These are phyloP conservation scores for Mustela nigripes DNA, from an alignment of 2,113 vertebrate species.

Conservation along the genomic window DNA sequence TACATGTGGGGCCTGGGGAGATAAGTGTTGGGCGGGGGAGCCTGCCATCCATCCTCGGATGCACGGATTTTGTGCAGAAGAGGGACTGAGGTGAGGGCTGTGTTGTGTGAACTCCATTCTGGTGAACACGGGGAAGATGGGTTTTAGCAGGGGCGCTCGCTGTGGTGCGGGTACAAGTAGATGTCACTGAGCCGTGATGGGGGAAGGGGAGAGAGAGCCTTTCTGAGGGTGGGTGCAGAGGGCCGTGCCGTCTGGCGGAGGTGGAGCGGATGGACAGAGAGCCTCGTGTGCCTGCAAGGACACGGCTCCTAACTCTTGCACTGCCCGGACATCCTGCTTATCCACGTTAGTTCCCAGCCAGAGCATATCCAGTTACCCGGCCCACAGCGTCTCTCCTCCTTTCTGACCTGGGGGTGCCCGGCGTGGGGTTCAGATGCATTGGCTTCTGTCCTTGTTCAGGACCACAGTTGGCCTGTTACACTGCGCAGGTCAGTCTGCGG, in stretches of 20 bases:
- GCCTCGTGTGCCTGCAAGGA: fast-evolving
- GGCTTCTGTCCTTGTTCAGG: not conserved
- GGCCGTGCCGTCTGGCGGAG: not conserved
- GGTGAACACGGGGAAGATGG: not conserved
- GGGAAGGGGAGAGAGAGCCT: not conserved
- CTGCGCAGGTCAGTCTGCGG: not conserved
- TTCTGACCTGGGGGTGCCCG: not conserved
- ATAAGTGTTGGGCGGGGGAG: not conserved
- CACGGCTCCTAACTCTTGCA: not conserved
- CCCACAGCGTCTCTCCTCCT: not conserved
- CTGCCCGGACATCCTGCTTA: not conserved
- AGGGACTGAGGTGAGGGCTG: not conserved
- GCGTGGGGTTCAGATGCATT: not conserved
- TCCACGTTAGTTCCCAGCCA: not conserved
- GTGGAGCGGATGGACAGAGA: not conserved
- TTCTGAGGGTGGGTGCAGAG: not conserved
- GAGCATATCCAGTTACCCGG: fast-evolving
- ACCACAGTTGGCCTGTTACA: not conserved
- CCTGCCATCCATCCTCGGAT: too few species aligned
- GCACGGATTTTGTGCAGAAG: not conserved
- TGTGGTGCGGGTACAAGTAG: not conserved
- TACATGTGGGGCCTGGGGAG: not conserved
- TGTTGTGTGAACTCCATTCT: not conserved
- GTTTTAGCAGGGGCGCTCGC: not conserved
- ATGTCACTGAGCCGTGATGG: not conserved